Conservation (phyloP, 2,797 vertebrate genomes). For the Spea hammondii region DNA sequence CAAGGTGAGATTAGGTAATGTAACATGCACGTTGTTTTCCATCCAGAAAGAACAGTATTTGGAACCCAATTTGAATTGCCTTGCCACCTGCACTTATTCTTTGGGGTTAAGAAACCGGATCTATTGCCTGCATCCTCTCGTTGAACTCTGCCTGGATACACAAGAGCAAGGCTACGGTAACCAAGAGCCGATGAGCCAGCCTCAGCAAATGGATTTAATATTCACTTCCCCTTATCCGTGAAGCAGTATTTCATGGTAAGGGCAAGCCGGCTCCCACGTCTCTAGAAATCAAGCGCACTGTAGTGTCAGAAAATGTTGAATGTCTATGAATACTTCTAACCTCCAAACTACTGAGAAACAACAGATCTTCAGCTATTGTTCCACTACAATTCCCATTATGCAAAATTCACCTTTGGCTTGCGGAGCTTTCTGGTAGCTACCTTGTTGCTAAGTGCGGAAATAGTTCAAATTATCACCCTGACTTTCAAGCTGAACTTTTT, state of each 20-base stretch:
- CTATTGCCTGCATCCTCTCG: conserved; percentile 35
- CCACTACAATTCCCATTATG: no score
- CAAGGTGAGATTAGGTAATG: background rate
- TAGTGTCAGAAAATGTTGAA: conserved; percentile 25
- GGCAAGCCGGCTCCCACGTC: conserved; percentile 10
- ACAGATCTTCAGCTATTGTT: no score
- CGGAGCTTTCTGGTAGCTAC: no score
- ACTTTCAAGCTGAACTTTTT: no score
- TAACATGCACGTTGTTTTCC: background rate
- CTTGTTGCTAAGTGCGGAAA: no score
- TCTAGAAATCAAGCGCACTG: background rate
- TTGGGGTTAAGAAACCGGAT: conserved; percentile 29
- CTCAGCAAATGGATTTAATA: conserved; percentile 30
- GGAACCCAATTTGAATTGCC: conserved; percentile 36
- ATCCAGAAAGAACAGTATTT: conserved; percentile 13
- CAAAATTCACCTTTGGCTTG: no score
- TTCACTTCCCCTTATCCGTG: conserved; percentile 29
- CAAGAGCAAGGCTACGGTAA: conserved; percentile 6
- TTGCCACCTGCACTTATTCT: conserved; percentile 17
- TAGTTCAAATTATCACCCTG: no score
- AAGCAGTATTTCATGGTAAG: conserved; percentile 37
- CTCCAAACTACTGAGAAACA: background rate
- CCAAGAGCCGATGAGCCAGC: conserved; percentile 16
- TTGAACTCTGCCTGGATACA: conserved; percentile 19
- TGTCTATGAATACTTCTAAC: conserved; percentile 10